These are phyloP conservation scores for Octodonta nipae DNA, from an alignment of 2,888 invertebrate species.

Conservation along the genomic window DNA sequence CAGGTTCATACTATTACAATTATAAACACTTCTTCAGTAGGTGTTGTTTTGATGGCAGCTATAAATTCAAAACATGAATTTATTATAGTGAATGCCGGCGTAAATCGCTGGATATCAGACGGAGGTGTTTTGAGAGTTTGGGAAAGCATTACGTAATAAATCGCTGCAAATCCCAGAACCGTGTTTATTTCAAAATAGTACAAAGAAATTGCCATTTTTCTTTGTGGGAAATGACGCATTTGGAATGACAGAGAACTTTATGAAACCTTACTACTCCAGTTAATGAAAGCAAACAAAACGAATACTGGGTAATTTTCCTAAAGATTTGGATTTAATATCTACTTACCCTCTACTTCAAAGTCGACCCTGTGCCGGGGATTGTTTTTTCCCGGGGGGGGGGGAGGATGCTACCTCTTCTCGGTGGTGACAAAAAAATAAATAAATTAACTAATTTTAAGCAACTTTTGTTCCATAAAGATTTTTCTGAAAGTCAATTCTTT, in stretches of 20 bases:
- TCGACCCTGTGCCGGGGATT: too few relatives aligned
- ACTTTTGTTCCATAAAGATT: too few relatives aligned
- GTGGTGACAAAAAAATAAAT: too few relatives aligned
- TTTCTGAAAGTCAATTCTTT: too few relatives aligned
- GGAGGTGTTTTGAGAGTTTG: conserved; percentile 1
- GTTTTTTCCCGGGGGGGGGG: too few relatives aligned
- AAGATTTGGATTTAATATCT: too few relatives aligned
- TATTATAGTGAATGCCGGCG: conserved; percentile 1
- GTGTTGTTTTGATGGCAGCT: conserved; percentile 1
- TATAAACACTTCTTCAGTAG: conserved; percentile 1
- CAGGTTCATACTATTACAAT: conserved; percentile 1
- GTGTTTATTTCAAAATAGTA: not conserved
- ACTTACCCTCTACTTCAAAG: too few relatives aligned
- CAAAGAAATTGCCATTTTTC: not conserved
- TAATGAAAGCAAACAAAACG: too few relatives aligned
- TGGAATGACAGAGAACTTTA: not conserved
- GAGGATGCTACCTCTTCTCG: too few relatives aligned
- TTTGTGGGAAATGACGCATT: not conserved
- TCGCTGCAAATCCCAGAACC: conserved; percentile 1
- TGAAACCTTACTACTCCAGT: too few relatives aligned
- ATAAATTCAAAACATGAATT: not conserved
- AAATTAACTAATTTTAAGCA: too few relatives aligned
- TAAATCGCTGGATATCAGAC: not conserved
- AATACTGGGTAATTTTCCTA: too few relatives aligned
- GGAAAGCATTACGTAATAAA: not conserved